Evolutionary conservation across 2,113 vertebrate species (phyloP).

Genomic region (Cariama cristata): DNA sequence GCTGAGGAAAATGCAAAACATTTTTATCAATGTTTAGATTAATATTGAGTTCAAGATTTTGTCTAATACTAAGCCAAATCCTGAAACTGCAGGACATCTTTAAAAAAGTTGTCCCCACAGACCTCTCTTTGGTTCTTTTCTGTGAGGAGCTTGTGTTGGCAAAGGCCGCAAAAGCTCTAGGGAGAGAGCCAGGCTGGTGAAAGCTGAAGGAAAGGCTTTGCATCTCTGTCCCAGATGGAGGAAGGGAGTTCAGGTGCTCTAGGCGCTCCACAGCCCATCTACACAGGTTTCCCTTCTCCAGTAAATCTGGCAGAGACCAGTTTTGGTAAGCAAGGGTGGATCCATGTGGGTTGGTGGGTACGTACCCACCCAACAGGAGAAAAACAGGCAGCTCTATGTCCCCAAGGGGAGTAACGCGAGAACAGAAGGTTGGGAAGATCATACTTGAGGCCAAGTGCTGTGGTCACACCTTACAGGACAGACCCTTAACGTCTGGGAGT

Average conservation of each 20-base stretch:
- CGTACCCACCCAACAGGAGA: not conserved
- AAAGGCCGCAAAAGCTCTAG: not conserved
- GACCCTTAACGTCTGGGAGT: rapidly evolving
- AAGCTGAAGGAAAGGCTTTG: not conserved
- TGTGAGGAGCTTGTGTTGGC: not conserved
- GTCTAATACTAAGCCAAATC: not conserved
- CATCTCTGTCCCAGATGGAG: not conserved
- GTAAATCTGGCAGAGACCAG: not conserved
- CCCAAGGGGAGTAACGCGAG: not conserved
- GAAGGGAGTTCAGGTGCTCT: not conserved
- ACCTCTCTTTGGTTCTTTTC: not conserved
- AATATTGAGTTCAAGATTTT: not conserved
- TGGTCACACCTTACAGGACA: not conserved
- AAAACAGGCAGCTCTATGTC: not conserved
- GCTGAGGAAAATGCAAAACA: not conserved
- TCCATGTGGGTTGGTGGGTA: not conserved
- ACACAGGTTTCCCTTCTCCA: not conserved
- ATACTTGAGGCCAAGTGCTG: not conserved
- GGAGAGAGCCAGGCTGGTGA: not conserved
- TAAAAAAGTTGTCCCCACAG: not conserved
- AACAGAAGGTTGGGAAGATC: not conserved
- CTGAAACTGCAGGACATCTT: not conserved
- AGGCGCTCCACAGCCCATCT: not conserved
- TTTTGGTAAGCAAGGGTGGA: not conserved
- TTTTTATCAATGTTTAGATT: not conserved